Conservation (phyloP, 2,113 vertebrate genomes). For the Psettodes erumei region DNA sequence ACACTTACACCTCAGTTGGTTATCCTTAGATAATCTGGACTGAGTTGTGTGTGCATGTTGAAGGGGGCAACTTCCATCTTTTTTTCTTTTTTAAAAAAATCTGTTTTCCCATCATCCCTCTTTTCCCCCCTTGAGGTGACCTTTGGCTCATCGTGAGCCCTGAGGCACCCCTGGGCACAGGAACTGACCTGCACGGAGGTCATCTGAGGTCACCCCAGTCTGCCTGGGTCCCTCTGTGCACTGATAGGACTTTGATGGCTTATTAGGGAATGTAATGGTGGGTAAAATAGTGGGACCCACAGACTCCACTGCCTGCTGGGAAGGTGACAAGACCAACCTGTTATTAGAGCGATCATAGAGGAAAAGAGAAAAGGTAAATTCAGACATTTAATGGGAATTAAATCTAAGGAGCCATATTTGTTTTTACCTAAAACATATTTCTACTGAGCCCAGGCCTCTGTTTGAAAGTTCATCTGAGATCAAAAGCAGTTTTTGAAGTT, state of each 20-base stretch:
- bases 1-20: conserved; percentile 78
- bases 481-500: conserved; percentile 13
- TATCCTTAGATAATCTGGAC: conserved; percentile 68
- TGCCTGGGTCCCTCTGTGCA: conserved; percentile 59
- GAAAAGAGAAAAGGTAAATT: conserved; percentile 19
- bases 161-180: conserved; percentile 63
- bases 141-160: conserved; percentile 66
- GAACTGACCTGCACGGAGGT: conserved; percentile 76
- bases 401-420: conserved; percentile 9
- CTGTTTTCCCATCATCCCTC: conserved; percentile 37
- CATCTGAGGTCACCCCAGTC: conserved; percentile 63
- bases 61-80: conserved; percentile 51
- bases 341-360: conserved; percentile 37
- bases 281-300: conserved; percentile 61
- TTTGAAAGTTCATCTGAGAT: conserved; percentile 24
- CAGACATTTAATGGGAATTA: conserved; percentile 32
- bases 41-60: conserved; percentile 53
- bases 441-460: conserved; percentile 3
- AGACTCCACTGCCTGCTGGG: conserved; percentile 53
- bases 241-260: conserved; percentile 72
- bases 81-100: conserved; percentile 17
- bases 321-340: conserved; percentile 49
- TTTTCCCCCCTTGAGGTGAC: conserved; percentile 44
- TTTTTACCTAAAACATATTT: conserved; percentile 24
- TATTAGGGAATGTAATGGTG: conserved; percentile 72